phyloP scores from a whole-genome alignment of 2,113 vertebrate species.

The Plecturocebus donacophilus region DNA sequence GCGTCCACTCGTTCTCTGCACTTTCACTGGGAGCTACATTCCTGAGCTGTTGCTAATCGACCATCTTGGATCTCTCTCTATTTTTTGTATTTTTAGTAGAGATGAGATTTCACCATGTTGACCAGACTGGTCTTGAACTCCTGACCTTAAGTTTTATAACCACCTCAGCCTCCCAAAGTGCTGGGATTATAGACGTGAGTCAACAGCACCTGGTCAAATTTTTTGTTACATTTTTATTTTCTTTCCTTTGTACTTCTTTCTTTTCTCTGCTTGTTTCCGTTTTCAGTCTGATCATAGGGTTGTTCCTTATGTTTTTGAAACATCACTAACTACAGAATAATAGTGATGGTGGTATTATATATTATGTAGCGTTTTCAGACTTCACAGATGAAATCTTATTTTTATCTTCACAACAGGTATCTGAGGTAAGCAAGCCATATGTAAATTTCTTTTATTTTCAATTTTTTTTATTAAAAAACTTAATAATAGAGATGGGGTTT shows the following conservation, averaged over 20 bases:
- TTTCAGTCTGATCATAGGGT: not conserved
- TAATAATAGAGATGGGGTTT: too few relatives aligned
- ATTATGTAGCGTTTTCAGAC: not conserved
- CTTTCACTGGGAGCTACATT: too few relatives aligned
- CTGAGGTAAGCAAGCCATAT: not conserved
- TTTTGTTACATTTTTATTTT: conserved; percentile 40
- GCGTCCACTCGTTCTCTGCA: too few relatives aligned
- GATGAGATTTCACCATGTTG: too few relatives aligned
- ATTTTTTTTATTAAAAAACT: too few relatives aligned
- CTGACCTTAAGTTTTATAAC: too few relatives aligned
- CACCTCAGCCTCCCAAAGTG: too few relatives aligned
- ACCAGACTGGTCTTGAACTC: too few relatives aligned
- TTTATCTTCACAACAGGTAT: not conserved
- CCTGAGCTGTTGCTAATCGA: too few relatives aligned
- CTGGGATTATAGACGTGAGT: too few relatives aligned
- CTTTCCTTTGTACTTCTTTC: not conserved
- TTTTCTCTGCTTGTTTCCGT: not conserved
- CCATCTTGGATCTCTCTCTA: too few relatives aligned
- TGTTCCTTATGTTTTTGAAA: not conserved
- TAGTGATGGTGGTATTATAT: not conserved
- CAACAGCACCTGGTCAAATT: not conserved
- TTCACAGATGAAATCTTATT: not conserved
- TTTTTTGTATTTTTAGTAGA: too few relatives aligned
- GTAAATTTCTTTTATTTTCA: not conserved
- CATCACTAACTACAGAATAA: not conserved